phyloP scores from a whole-genome alignment of 2,888 invertebrate genomes.

The Metellina segmentata region DNA sequence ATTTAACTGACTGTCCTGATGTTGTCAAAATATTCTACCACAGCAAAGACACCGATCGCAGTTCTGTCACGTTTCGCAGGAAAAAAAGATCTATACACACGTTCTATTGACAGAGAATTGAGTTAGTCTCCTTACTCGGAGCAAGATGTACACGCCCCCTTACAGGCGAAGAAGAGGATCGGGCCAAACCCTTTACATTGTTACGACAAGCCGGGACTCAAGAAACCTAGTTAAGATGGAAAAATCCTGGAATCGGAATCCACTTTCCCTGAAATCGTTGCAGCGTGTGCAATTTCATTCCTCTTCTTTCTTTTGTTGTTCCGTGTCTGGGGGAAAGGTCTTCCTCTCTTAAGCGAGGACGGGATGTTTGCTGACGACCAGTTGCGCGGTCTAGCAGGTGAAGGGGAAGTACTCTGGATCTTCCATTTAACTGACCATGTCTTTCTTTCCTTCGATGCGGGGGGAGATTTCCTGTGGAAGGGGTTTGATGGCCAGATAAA shows the following conservation, averaged over 20 bases:
- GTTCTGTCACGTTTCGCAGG: not conserved
- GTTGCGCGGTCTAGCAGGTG: slow-evolving; percentile 17
- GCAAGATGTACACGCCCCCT: slow-evolving; percentile 9
- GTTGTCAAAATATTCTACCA: not conserved
- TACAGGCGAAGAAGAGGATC: not conserved
- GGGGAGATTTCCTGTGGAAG: not conserved
- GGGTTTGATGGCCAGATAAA: not conserved
- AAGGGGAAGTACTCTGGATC: not conserved
- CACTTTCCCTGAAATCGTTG: slow-evolving; percentile 54
- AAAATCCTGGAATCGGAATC: slow-evolving; percentile 47
- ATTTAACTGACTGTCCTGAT: no score
- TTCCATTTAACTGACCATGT: slow-evolving; percentile 17
- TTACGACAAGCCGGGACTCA: slow-evolving; percentile 33
- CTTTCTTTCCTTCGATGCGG: not conserved
- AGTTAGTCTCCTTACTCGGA: not conserved
- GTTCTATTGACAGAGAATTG: not conserved
- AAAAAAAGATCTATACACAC: not conserved
- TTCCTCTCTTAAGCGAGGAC: slow-evolving; percentile 31
- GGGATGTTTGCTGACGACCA: slow-evolving; percentile 41
- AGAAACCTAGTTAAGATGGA: slow-evolving; percentile 47
- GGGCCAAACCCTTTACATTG: slow-evolving; percentile 29
- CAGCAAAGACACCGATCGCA: not conserved
- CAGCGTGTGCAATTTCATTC: slow-evolving; percentile 55
- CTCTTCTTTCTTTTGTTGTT: slow-evolving; percentile 17
- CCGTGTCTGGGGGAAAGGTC: not conserved